phyloP scores from a whole-genome alignment of 2,797 vertebrate species.

The Octomys mimax region DNA sequence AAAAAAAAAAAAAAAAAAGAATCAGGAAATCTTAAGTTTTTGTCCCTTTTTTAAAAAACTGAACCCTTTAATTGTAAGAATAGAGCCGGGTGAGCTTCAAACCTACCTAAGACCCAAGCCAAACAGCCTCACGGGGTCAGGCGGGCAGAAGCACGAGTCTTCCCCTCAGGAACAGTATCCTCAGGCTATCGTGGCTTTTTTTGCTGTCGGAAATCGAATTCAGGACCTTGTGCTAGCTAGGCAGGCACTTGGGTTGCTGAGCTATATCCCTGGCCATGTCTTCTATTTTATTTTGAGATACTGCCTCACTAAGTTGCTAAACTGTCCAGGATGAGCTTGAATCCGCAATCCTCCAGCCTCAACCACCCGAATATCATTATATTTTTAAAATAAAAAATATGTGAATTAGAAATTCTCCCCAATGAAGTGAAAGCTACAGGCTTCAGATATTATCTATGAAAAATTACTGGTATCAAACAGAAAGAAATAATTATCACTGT shows the following conservation, averaged over 20 bases:
- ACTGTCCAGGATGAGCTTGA: background rate
- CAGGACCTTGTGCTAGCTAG: too few relatives aligned
- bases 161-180: background rate
- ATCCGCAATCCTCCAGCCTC: background rate
- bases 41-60: too few relatives aligned
- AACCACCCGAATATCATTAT: background rate
- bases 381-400: constrained; percentile 15
- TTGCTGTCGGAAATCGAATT: background rate
- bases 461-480: constrained; percentile 20
- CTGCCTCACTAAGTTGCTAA: background rate
- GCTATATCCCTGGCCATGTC: too few relatives aligned
- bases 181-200: background rate
- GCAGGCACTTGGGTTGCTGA: too few relatives aligned
- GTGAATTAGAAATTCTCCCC: background rate
- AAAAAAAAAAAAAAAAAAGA: too few relatives aligned
- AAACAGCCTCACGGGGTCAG: too few relatives aligned
- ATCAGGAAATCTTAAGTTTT: too few relatives aligned
- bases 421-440: constrained; percentile 49
- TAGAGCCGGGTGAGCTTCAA: too few relatives aligned
- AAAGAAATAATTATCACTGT: constrained; percentile 26
- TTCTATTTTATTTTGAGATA: background rate
- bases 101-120: too few relatives aligned
- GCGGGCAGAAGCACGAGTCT: too few relatives aligned
- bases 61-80: too few relatives aligned
- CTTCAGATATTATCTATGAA: constrained; percentile 1